Conservation (phyloP, 2,113 vertebrate genomes). For the Neotragus moschatus region DNA sequence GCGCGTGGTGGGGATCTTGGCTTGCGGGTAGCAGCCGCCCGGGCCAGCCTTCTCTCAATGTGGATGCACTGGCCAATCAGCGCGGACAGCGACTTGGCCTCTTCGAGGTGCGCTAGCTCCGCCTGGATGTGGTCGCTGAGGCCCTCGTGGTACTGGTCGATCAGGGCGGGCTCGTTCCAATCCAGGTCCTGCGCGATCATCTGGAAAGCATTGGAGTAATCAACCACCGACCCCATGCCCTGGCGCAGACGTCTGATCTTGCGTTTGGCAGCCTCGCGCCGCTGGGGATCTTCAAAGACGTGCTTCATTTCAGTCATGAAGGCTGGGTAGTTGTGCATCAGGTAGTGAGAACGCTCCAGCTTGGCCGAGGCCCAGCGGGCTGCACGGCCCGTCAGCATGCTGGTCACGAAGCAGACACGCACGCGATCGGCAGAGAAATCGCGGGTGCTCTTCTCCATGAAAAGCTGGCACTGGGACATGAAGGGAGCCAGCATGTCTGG, state of each 20-base stretch:
- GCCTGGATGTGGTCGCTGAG: slow-evolving; percentile 65
- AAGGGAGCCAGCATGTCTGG: slow-evolving; percentile 63
- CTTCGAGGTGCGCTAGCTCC: slow-evolving; percentile 46
- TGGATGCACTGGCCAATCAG: slow-evolving; percentile 57
- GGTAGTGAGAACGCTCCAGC: slow-evolving; percentile 55
- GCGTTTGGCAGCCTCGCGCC: slow-evolving; percentile 67
- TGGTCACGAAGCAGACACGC: slow-evolving; percentile 73
- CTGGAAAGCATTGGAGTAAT: slow-evolving; percentile 65
- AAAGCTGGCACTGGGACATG: slow-evolving; percentile 68
- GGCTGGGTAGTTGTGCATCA: slow-evolving; percentile 73
- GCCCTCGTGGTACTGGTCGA: slow-evolving; percentile 72
- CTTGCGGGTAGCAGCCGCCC: slow-evolving; percentile 30
- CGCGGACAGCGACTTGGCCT: not conserved
- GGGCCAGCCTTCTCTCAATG: slow-evolving; percentile 57
- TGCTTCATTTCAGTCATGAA: slow-evolving; percentile 74
- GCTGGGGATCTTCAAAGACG: slow-evolving; percentile 72
- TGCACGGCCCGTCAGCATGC: slow-evolving; percentile 70
- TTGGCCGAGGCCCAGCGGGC: slow-evolving; percentile 69
- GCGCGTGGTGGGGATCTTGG: not conserved
- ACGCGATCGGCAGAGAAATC: slow-evolving; percentile 61
- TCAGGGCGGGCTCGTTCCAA: slow-evolving; percentile 68
- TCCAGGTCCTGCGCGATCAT: slow-evolving; percentile 70
- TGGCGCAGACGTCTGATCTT: slow-evolving; percentile 74
- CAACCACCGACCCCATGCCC: slow-evolving; percentile 50
- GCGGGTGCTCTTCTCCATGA: slow-evolving; percentile 67